phyloP scores from a whole-genome alignment of 2,797 vertebrate genomes.

The Aplochiton taeniatus region DNA sequence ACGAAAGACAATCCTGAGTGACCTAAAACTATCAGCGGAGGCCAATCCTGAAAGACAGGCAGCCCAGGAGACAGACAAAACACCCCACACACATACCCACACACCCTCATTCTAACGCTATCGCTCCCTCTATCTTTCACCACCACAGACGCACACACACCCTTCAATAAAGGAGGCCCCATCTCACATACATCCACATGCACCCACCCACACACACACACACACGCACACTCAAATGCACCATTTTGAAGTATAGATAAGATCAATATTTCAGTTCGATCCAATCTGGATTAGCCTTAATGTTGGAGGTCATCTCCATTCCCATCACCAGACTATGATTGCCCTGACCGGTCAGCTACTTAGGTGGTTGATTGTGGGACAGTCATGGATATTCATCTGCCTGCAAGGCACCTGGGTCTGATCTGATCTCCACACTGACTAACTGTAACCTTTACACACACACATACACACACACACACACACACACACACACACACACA shows the following conservation, averaged over 20 bases:
- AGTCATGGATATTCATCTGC: neutral
- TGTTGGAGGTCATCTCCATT: constrained; percentile 43
- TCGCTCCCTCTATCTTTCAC: neutral
- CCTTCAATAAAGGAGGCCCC: neutral
- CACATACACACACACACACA: neutral
- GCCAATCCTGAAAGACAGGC: no score
- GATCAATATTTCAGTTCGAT: constrained; percentile 26
- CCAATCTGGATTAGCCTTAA: constrained; percentile 41
- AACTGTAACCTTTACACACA: constrained; percentile 14
- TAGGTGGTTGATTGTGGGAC: neutral
- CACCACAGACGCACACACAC: no score
- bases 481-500: constrained; percentile 2
- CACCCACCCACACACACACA: no score
- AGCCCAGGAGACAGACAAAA: no score
- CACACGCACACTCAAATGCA: no score
- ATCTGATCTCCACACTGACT: constrained; percentile 18
- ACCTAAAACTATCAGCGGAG: no score
- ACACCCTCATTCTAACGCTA: neutral
- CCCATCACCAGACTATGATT: neutral
- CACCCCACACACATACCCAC: no score
- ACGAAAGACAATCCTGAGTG: no score
- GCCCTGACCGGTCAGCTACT: neutral
- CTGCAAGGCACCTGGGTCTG: constrained; percentile 10
- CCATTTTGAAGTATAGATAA: neutral
- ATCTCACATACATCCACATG: neutral